phyloP scores from a whole-genome alignment of 2,797 vertebrate species.

The Thripadectes ignobilis region DNA sequence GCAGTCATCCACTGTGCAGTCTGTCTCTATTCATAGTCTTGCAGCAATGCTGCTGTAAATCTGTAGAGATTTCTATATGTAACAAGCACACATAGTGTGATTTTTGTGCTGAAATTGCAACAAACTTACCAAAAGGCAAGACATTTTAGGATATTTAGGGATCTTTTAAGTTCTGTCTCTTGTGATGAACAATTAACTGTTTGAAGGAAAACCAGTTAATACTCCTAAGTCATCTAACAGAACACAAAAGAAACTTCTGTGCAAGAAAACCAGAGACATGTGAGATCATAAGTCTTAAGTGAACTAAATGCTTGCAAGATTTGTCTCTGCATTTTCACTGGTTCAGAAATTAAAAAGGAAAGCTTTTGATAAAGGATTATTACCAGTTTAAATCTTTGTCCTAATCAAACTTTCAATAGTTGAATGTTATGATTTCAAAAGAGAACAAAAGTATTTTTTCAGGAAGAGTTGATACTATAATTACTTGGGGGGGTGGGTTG shows the following conservation, averaged over 20 bases:
- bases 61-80: neutral
- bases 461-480: neutral
- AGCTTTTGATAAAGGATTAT: neutral
- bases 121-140: constrained; percentile 31
- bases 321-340: neutral
- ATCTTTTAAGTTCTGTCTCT: constrained; percentile 28
- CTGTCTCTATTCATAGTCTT: neutral
- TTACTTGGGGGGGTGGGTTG: neutral
- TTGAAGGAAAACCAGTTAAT: neutral
- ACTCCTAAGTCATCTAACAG: neutral
- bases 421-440: neutral
- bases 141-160: constrained; percentile 9
- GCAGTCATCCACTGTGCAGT: neutral
- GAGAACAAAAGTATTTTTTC: neutral
- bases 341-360: neutral
- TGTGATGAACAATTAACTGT: neutral
- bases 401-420: neutral
- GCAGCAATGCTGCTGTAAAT: neutral
- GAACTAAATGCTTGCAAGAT: neutral
- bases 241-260: neutral
- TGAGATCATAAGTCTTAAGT: neutral
- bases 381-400: neutral
- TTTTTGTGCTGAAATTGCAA: constrained; percentile 43
- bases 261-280: neutral
- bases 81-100: neutral